Evolutionary conservation across 2,113 vertebrate genomes (phyloP), one percentile per base, ranked within the genome.

Genomic region (Mungos mungo): DNA sequence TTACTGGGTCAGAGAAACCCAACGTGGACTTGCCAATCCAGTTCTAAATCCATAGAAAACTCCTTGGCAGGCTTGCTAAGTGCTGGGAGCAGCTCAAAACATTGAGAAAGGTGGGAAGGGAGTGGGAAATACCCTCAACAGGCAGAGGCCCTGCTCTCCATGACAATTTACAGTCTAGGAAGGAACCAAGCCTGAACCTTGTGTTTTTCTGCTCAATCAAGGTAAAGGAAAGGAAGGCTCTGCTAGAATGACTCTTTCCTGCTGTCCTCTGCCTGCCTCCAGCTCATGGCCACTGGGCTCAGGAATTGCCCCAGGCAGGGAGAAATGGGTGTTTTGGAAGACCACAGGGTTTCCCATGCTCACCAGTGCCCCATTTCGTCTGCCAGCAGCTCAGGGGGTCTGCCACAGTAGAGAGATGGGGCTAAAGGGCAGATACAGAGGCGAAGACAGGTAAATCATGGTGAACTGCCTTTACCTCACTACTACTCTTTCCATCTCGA

Each of bases 351-450:
- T 54, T 63, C 23, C 52, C 66, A 9, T 6, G 19, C 11, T 29
- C 23, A 18, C 47, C n/a, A 1, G 3, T 12, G 31, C 60, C 88
- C 29, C 31, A 3, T 18, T 54, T 45, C 5, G 15, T 47, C 54
- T 0, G 2, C 19, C 38, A 14, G 8, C 9, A 54, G 77, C 2
- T 81, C 25, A 3, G 65, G 10, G 27, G 35, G 29, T 57, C 38
- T 38, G 41, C 19, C 1, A 0, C 6, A 13, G 29, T 21, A 35
- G 29, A 41, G 15, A 60, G 50, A 35, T 0, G 0, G 11, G 41
- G 45, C 65, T 47, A 9, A 21, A 45, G 15, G 63, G 35, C 79
- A 87, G 79, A 47, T 0, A 1, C 5, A 18, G 41, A 25, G n/a
- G 3, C 60, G 6, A 11, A 41, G 45, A 57, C 31, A 18, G 66